These are phyloP conservation scores for Parambassis ranga DNA, from an alignment of 2,797 vertebrate genomes.

Conservation along the genomic window DNA sequence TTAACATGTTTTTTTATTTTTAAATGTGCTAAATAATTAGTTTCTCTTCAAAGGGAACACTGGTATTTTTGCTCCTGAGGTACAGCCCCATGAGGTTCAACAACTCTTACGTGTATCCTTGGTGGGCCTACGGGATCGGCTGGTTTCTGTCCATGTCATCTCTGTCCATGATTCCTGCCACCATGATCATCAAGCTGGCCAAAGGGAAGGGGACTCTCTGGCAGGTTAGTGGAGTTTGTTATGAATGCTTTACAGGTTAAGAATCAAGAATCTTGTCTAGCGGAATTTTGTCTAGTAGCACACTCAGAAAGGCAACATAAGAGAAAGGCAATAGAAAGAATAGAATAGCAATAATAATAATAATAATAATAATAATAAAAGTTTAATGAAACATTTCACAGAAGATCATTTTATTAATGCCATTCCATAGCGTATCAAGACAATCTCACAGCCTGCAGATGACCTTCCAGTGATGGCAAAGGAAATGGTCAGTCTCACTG, in stretches of 20 bases:
- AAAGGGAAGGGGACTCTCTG: conserved; percentile 61
- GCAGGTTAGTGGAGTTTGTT: conserved; percentile 55
- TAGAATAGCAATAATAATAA: no score
- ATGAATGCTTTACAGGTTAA: no score
- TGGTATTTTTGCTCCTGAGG: conserved; percentile 66
- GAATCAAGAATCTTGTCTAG: no score
- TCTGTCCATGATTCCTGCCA: conserved; percentile 61
- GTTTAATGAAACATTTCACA: no score
- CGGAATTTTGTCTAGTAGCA: no score
- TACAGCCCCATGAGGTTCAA: conserved; percentile 74
- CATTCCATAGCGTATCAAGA: conserved; percentile 59
- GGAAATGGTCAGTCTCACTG: conserved; percentile 16
- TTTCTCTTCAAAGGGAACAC: conserved; percentile 53
- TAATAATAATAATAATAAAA: background rate
- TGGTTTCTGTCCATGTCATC: conserved; percentile 72
- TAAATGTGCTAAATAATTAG: background rate
- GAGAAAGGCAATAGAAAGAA: no score
- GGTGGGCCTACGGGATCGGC: conserved; percentile 72
- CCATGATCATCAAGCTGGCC: conserved; percentile 65
- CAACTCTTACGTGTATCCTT: conserved; percentile 71
- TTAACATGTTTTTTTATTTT: background rate
- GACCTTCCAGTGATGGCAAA: conserved; percentile 58
- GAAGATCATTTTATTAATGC: no score
- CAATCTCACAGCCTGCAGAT: conserved; percentile 36
- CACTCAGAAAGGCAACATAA: no score